Base-by-base conservation (phyloP, 2,797 vertebrate genomes). In the Aselliscus stoliczkanus region DNA sequence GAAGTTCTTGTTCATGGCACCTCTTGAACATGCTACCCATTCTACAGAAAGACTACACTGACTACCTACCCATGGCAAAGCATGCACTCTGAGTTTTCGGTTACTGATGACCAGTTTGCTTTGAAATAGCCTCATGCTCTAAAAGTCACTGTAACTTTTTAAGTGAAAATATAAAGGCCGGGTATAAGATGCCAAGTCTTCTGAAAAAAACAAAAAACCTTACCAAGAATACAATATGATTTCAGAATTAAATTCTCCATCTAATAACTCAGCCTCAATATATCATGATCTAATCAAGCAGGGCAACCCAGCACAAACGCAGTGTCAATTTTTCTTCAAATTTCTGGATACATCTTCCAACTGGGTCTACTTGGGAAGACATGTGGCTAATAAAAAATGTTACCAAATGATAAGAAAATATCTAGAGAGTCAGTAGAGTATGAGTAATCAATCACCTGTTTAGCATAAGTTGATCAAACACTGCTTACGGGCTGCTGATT, bases 181-280 rank as follows among this genome's bases (percentile, higher is more conserved):
- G 58, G n/a, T 80, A 84, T 27, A 56, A 56, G 34, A 84, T 42
- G 62, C 34, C n/a, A 75, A 58, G 56, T 56, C 83, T 94, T 87
- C 70, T 42, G 54, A n/a, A 10, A 72, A 50, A 42, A 21, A 62
- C 39, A 69, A 18, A 18, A 54, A 37, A 39, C 12, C 4, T 89
- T 14, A 67, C 21, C n/a, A 88, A 88, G 50, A 79, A 95, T 69
- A 27, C 20, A 91, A 4, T 69, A 47, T 75, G 34, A 79, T 44
- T 69, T 91, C 79, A 94, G 25, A 88, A 94, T 56, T 90, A 47
- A 84, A 82, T 84, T 65, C 72, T 72, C 50, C 80, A 79, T 93
- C 70, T 87, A 67, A 90, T 95, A 82, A 47, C 11, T 60, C 65
- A 75, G 65, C 23, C 27, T 92, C 47, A 60, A 39, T 8, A 12